Evolutionary conservation across 2,888 invertebrate genomes (phyloP), one percentile per base, ranked within the genome.

Genomic region (Drosophila greeni): DNA sequence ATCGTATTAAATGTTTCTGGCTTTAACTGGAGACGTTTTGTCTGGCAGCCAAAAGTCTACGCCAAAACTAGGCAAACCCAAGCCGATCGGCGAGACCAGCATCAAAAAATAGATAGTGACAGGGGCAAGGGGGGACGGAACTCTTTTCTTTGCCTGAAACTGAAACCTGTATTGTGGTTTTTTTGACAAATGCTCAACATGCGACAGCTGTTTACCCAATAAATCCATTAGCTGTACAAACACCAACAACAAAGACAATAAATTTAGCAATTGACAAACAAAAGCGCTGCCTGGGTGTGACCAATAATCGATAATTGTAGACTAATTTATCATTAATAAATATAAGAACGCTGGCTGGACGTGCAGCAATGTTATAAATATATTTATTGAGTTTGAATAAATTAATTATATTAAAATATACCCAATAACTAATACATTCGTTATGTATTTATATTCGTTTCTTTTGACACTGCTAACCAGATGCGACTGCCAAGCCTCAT

Each of bases 161-260:
- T 65, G 52, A 78, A 77, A 78, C 73, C 74, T 69, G 77, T 73
- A 62, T 75, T 64, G 37, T 66, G 73, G 71, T 72, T 71, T 37
- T 37, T 79, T 80, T 76, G 83, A 82, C 77, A 82, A 82, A 79
- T 83, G 78, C 64, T 70, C 67, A 79, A 81, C 73, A 80, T 80
- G 75, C 77, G 79, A 82, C 79, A 79, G 75, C 75, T 78, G 73
- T 80, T 83, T 81, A 83, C 79, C 75, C 71, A 82, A 82, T 81
- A 83, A 83, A 78, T 83, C 84, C 80, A 81, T 83, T 81, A 81
- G 76, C 82, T 81, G 74, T 71, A 61, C 74, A 80, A 80, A 80
- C 66, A 78, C 65, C 72, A 62, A 47, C 45, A 57, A 62, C 52
- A 67, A 43, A 55, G 52, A 66, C 57, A 72, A 73, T 70, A 66